Evolutionary conservation across 1,140 invertebrate species (phyloP).

Genomic region (Teleogryllus occipitalis): DNA sequence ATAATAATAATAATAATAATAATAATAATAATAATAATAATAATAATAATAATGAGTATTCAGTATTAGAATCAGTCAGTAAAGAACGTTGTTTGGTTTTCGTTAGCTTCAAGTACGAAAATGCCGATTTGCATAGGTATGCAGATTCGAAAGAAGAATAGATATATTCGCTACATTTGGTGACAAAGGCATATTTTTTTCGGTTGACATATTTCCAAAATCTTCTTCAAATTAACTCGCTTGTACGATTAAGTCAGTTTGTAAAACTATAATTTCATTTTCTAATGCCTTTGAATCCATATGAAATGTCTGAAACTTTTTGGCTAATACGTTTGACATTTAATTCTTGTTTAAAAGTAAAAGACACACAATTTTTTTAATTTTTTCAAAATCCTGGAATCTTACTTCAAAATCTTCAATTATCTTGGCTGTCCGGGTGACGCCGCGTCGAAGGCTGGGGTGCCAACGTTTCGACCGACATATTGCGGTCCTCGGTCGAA

Average conservation of each 20-base stretch:
- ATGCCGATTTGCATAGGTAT: slow-evolving; percentile 20
- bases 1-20: no score
- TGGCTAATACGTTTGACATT: slow-evolving; percentile 22
- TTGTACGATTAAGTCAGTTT: slow-evolving; percentile 23
- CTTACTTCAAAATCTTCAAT: slow-evolving; percentile 22
- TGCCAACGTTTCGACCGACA: no score
- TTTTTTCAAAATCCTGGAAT: slow-evolving; percentile 23
- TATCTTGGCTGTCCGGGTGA: no score
- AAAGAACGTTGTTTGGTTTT: slow-evolving; percentile 7
- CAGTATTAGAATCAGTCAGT: slow-evolving; percentile 11
- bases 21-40: no score
- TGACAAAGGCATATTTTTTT: slow-evolving; percentile 31
- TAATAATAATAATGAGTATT: slow-evolving; percentile 21
- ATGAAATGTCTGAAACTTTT: slow-evolving; percentile 25
- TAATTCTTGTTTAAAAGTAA: slow-evolving; percentile 25
- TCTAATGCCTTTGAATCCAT: slow-evolving; percentile 22
- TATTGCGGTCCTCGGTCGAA: no score
- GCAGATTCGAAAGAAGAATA: slow-evolving; percentile 20
- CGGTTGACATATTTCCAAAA: slow-evolving; percentile 28
- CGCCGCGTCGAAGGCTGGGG: no score
- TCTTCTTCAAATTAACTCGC: slow-evolving; percentile 22
- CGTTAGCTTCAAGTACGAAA: slow-evolving; percentile 21
- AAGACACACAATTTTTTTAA: slow-evolving; percentile 24
- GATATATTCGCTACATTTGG: slow-evolving; percentile 29
- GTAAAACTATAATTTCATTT: slow-evolving; percentile 26